phyloP scores from a whole-genome alignment of 2,888 invertebrate species.

The Tetropium fuscum region DNA sequence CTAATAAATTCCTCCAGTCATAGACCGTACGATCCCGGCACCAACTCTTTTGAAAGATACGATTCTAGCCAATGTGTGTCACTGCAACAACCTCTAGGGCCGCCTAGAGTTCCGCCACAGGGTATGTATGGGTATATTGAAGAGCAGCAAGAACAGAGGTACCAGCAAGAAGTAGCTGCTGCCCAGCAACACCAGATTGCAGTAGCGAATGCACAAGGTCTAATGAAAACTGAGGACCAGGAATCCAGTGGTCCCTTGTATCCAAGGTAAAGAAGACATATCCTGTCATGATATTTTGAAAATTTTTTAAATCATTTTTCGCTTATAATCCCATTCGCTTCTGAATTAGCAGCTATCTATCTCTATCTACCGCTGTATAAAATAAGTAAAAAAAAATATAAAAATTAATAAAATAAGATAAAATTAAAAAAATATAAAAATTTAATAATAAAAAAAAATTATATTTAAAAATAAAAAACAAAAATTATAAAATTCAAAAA shows the following conservation, averaged over 20 bases:
- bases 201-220: constrained; percentile 68
- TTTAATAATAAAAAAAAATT: too few species aligned
- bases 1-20: constrained; percentile 68
- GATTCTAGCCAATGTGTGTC: constrained; percentile 67
- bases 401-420: too few species aligned
- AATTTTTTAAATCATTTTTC: neutral
- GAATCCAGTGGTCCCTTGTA: constrained; percentile 81
- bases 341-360: too few species aligned
- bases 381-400: too few species aligned
- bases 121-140: constrained; percentile 75
- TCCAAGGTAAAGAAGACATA: constrained; percentile 80
- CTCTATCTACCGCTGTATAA: too few species aligned
- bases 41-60: constrained; percentile 63
- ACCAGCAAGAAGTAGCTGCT: constrained; percentile 61
- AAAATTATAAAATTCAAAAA: too few species aligned
- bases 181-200: constrained; percentile 69
- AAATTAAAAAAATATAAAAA: too few species aligned
- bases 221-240: constrained; percentile 78
- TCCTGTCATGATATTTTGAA: neutral
- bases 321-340: too few species aligned
- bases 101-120: constrained; percentile 66
- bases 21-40: constrained; percentile 71
- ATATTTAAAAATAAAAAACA: too few species aligned
- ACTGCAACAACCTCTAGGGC: constrained; percentile 66
- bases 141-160: constrained; percentile 73